Base-by-base conservation (phyloP, 1,140 invertebrate species). In the Agrypnia vestita region DNA sequence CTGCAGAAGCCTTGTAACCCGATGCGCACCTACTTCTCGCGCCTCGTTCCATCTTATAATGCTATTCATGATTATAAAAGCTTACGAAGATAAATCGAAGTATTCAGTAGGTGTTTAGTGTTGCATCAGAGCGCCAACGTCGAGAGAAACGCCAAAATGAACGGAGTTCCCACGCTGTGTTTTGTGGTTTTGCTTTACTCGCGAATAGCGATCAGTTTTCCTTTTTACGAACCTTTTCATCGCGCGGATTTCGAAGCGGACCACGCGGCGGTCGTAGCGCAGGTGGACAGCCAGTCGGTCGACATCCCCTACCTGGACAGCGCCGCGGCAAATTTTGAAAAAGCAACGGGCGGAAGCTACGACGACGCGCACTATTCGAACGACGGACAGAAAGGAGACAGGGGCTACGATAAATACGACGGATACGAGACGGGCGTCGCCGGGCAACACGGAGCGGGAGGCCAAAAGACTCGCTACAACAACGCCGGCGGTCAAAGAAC, bases 381-480 rank as follows among this genome's bases (percentile, higher is more conserved):
- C 53, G 75, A 85, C 35, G 89, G 88, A 4, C 84, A 86, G 46
- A 89, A 90, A 59, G 89, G 87, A 4, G 87, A 89, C 25, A 88
- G 86, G 46, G 90, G 86, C 7, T 88, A 91, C 78, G 86, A 84
- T 51, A 84, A 83, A 10, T 85, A 85, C 75, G 80, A 90, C 49
- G 88, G 85, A 4, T 89, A 88, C 53, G 90, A 91, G 25, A 88
- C 91, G 81, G 90, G 89, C 17, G 69, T 85, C 0, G 87, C 89
- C 81, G 86, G 85, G 1, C 85, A 88, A 79, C 87, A 88, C 67
- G 85, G 85, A 64, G 85, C 87, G 25, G 85, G 87, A 79, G 86
- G 88, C 77, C 78, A 89, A 13, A 89, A 89, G 74, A 87, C 87
- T 15, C 86, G 87, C 77, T 89, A 88, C 76, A 88, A 88, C 67